Base-by-base conservation (phyloP, 2,888 invertebrate genomes). In the Phortica magna region DNA sequence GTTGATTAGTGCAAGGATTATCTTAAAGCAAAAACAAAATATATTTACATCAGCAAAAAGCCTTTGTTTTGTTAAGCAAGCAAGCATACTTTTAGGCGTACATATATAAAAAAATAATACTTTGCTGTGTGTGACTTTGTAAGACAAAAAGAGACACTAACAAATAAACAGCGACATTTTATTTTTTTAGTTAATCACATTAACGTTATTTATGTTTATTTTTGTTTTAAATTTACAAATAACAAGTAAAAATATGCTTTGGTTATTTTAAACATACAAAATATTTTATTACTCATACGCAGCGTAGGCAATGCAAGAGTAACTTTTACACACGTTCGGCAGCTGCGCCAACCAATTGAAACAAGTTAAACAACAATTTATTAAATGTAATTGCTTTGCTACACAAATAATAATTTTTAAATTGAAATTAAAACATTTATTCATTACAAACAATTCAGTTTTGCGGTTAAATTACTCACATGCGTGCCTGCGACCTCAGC, bases 401-500 rank as follows among this genome's bases (percentile, higher is more conserved):
- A 71, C 55, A 39, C n/a, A 55, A 17, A 31, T 1, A 31, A 31
- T 31, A 31, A 31, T 31, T 42, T 65, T 67, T 42, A n/a, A 48
- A 48, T 70, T 70, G 39, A 22, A 53, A 71, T 31, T 53, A 67
- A 67, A 67, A 67, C 42, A 67, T 67, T 67, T 41, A 41, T 61
- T 61, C 17, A 61, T 61, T 61, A 39, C 55, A 71, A 53, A 71
- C 31, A 71, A 71, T 71, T 31, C 70, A 71, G 42, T 71, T 31
- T 71, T 17, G 70, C 43, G 70, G 70, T 68, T 68, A 43, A 22
- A 22, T 22, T 22, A n/a, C 59, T 17, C 59, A 59, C 9, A 5
- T 48, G 31, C 31, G 31, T 31, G n/a, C n/a, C 31, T 31, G 31
- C 5, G 48, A 48, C 48, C 3, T 12, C 48, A 12, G 14, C 48